A percentile compares a stretch with the other conserved stretches of the same genome.
Evolutionary conservation across 2,113 vertebrate genomes (phyloP).

Genomic region (Herpetotheres cachinnans): DNA sequence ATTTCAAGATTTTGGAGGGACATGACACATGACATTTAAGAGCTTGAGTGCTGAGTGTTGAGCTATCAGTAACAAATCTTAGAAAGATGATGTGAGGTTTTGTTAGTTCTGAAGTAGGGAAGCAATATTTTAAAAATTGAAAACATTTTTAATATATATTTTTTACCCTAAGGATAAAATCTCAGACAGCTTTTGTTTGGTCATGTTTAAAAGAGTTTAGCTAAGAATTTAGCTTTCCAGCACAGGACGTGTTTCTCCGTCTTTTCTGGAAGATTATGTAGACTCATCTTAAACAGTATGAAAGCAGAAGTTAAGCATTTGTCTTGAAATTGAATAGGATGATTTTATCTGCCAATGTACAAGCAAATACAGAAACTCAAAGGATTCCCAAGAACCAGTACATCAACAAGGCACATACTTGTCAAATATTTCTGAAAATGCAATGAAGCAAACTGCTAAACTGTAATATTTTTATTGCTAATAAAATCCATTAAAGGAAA

Average conservation of each 20-base stretch:
- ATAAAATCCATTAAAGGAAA: slow-evolving; percentile 9
- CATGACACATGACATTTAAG: background rate
- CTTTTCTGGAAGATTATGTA: background rate
- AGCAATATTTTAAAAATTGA: background rate
- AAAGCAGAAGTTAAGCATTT: background rate
- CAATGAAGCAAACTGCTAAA: slow-evolving; percentile 19
- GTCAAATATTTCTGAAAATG: slow-evolving; percentile 35
- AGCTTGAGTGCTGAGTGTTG: background rate
- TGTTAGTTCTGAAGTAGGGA: background rate
- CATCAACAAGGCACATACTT: background rate
- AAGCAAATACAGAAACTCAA: background rate
- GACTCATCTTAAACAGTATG: background rate
- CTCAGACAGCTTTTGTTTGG: background rate
- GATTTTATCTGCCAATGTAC: background rate
- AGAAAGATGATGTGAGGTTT: background rate
- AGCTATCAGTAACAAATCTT: background rate
- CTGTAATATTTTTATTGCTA: background rate
- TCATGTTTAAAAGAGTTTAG: background rate
- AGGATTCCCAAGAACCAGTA: background rate
- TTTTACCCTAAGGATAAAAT: background rate
- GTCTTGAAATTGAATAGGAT: slow-evolving; percentile 16
- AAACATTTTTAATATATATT: background rate
- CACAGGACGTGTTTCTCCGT: background rate
- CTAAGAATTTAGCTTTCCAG: background rate
- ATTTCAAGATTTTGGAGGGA: background rate